Percentiles rank a stretch among this genome's conserved stretches.
phyloP scores from a whole-genome alignment of 2,113 vertebrate species.

The Hylia prasina region DNA sequence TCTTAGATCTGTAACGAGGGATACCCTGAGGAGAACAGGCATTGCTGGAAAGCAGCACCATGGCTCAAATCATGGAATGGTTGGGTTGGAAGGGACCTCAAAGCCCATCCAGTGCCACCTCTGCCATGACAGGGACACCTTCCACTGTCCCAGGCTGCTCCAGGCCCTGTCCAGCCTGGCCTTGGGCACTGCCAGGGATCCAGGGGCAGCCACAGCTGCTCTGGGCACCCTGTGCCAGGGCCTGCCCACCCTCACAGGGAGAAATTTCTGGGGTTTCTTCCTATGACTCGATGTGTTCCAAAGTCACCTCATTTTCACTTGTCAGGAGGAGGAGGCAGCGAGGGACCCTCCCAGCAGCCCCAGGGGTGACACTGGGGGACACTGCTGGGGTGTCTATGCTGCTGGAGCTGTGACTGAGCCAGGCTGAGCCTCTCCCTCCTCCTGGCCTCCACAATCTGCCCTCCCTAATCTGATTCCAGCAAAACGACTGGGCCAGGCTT shows the following conservation, averaged over 20 bases:
- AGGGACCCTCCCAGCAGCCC: neutral
- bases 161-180: neutral
- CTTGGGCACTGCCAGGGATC: neutral
- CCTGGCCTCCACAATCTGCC: neutral
- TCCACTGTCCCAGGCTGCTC: neutral
- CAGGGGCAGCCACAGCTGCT: neutral
- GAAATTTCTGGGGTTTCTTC: neutral
- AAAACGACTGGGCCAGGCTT: neutral
- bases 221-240: neutral
- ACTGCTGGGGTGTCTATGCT: neutral
- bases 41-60: neutral
- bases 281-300: accelerated
- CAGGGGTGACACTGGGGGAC: neutral
- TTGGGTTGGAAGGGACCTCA: neutral
- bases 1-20: neutral
- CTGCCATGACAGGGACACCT: neutral
- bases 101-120: neutral
- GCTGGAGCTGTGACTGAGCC: neutral
- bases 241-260: neutral
- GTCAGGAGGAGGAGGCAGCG: neutral
- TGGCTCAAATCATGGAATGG: neutral
- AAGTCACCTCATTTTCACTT: accelerated
- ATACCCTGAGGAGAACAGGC: accelerated
- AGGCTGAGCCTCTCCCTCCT: neutral
- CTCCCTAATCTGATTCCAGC: conserved; percentile 22